These are phyloP conservation scores for Chloroceryle inda DNA, from an alignment of 2,797 vertebrate genomes.

Conservation along the genomic window DNA sequence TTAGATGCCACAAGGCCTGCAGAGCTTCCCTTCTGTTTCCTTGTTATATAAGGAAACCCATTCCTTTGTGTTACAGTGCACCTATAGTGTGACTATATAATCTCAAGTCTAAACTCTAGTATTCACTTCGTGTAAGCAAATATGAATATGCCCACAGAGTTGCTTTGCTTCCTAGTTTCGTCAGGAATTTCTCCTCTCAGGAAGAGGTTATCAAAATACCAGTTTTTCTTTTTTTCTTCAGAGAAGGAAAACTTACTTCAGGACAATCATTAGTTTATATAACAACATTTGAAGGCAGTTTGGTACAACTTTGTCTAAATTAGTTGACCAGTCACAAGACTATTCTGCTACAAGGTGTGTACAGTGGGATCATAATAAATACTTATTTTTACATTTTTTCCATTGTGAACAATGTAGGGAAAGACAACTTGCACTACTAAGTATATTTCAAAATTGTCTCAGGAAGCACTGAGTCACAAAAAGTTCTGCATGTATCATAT, in stretches of 20 bases:
- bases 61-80: neutral
- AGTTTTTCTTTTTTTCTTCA: neutral
- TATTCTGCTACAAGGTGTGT: neutral
- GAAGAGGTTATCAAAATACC: neutral
- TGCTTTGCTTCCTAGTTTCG: neutral
- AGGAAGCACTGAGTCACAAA: neutral
- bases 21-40: neutral
- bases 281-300: neutral
- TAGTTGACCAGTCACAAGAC: neutral
- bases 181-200: neutral
- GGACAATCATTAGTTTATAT: neutral
- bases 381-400: neutral
- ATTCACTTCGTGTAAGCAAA: neutral
- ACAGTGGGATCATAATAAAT: neutral
- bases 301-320: neutral
- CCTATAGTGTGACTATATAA: fast-evolving
- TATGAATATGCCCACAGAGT: neutral
- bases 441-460: neutral
- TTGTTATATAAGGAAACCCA: neutral
- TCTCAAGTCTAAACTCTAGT: neutral
- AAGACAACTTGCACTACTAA: neutral
- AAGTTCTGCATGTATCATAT: neutral
- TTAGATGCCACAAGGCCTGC: neutral
- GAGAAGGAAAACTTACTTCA: neutral
- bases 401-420: neutral